A percentile compares a stretch with the other conserved stretches of the same genome.
These are phyloP conservation scores for Aphelocoma californica DNA, from an alignment of 2,797 vertebrate species.

Conservation along the genomic window DNA sequence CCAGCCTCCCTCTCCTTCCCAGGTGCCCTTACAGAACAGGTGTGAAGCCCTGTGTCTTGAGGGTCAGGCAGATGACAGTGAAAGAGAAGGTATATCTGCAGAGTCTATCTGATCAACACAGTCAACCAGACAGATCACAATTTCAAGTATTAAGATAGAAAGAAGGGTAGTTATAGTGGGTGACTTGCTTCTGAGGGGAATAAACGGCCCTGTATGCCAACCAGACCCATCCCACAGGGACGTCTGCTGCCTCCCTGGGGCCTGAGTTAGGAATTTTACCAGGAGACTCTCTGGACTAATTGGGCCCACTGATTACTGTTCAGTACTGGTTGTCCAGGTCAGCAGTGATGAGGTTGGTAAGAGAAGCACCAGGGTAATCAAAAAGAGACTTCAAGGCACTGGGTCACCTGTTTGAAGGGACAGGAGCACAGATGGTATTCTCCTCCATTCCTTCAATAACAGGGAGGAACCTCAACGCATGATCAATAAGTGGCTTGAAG, in stretches of 20 bases:
- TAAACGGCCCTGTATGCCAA: no score
- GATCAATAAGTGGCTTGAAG: neutral
- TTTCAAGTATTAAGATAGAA: neutral
- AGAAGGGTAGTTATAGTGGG: neutral
- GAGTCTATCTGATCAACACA: neutral
- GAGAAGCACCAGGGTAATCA: neutral
- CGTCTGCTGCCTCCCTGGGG: neutral
- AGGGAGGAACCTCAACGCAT: no score
- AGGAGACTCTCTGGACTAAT: neutral
- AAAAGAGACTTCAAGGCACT: neutral
- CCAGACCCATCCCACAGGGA: neutral
- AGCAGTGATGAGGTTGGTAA: neutral
- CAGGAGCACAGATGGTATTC: neutral
- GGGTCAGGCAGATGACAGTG: neutral
- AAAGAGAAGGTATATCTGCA: neutral
- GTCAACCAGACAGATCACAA: neutral
- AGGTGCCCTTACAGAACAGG: neutral
- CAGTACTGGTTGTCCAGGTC: neutral
- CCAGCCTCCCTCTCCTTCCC: neutral
- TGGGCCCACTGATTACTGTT: neutral
- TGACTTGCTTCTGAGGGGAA: neutral
- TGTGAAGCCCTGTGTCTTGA: neutral
- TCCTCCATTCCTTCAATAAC: neutral
- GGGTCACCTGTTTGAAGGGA: accelerated
- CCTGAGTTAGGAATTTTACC: no score